These are phyloP conservation scores for Poeciliopsis gracilis DNA, from an alignment of 2,797 vertebrate species.

Conservation along the genomic window DNA sequence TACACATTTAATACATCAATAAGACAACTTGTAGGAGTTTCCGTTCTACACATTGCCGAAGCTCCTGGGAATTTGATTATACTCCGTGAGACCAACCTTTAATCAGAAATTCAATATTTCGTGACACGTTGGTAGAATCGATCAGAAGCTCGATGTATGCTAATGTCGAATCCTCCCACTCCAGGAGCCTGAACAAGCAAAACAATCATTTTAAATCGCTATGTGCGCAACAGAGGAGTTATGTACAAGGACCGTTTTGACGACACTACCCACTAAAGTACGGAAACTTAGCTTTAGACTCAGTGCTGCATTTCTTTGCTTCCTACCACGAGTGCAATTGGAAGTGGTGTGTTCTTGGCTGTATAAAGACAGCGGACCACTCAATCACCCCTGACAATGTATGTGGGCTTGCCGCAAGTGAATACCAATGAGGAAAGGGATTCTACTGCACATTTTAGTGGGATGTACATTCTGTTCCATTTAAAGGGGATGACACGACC, in stretches of 20 bases:
- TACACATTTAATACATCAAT: neutral
- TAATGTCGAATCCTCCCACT: constrained; percentile 56
- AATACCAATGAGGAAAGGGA: constrained; percentile 64
- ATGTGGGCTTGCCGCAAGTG: constrained; percentile 43
- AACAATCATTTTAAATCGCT: constrained; percentile 58
- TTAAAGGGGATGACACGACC: constrained; percentile 55
- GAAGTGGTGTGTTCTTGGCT: constrained; percentile 52
- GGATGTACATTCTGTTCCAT: constrained; percentile 40
- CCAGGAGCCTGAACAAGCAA: constrained; percentile 29
- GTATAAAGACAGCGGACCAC: constrained; percentile 57
- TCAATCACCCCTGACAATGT: constrained; percentile 73
- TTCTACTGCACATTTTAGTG: constrained; percentile 29
- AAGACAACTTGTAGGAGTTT: constrained; percentile 15
- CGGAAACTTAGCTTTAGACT: constrained; percentile 16
- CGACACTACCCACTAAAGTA: constrained; percentile 11
- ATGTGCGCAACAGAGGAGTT: constrained; percentile 40
- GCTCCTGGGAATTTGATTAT: constrained; percentile 40
- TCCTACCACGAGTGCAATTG: constrained; percentile 24
- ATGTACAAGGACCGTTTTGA: constrained; percentile 29
- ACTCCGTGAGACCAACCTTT: constrained; percentile 42
- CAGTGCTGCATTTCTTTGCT: constrained; percentile 28
- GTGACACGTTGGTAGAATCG: constrained; percentile 56
- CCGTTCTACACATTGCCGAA: neutral
- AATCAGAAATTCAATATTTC: constrained; percentile 50
- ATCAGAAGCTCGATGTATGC: constrained; percentile 49